phyloP scores from a whole-genome alignment of 2,888 invertebrate genomes.

The Calliopum simillimum region DNA sequence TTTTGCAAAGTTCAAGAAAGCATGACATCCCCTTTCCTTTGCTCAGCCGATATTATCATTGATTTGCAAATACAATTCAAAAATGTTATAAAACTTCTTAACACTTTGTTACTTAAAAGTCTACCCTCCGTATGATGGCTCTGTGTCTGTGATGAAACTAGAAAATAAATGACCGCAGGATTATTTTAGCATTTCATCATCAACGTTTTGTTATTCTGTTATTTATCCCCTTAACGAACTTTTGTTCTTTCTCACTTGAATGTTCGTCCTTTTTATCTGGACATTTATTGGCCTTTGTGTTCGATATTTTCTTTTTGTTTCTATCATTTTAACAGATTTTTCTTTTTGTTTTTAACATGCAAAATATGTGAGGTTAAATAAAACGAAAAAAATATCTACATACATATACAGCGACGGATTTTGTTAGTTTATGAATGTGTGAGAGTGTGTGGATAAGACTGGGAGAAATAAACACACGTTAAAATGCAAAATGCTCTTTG shows the following conservation, averaged over 20 bases:
- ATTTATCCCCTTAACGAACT: not conserved
- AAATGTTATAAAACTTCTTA: too few species aligned
- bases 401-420: not conserved
- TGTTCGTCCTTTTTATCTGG: not conserved
- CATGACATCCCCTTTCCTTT: too few species aligned
- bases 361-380: too few species aligned
- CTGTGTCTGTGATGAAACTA: too few species aligned
- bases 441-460: not conserved
- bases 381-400: not conserved
- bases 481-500: conserved; percentile 26
- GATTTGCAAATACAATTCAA: too few species aligned
- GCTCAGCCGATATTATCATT: too few species aligned
- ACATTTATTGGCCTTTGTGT: conserved; percentile 25
- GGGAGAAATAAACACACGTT: conserved; percentile 26
- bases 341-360: too few species aligned
- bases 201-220: conserved; percentile 16
- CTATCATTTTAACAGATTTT: too few species aligned
- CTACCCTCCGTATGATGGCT: too few species aligned
- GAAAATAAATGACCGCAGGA: conserved; percentile 23
- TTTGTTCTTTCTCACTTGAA: not conserved
- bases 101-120: too few species aligned
- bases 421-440: not conserved
- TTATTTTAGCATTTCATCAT: conserved; percentile 22
- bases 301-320: too few species aligned
- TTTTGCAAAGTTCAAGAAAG: too few species aligned